Evolutionary conservation across 2,797 vertebrate genomes (phyloP).

Genomic region (Valencia hispanica): DNA sequence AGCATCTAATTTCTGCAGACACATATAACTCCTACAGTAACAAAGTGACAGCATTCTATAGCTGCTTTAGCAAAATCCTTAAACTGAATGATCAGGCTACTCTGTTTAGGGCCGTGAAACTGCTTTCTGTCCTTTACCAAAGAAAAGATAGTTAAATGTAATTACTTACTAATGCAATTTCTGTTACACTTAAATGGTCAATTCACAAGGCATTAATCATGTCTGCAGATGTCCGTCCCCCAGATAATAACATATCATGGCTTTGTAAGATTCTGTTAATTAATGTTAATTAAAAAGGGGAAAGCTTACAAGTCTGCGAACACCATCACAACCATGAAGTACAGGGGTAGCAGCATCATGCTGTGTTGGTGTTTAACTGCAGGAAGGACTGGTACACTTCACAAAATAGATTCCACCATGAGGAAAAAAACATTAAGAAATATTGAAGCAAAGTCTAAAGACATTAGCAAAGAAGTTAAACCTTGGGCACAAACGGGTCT

Average conservation of each 20-base stretch:
- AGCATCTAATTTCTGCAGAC: slow-evolving; percentile 45
- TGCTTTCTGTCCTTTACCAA: neutral
- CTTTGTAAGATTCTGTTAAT: too few species aligned
- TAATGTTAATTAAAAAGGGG: too few species aligned
- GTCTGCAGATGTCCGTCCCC: too few species aligned
- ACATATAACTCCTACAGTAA: slow-evolving; percentile 2
- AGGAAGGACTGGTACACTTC: neutral
- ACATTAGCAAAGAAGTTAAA: neutral
- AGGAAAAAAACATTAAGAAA: neutral
- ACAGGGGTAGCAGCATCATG: too few species aligned
- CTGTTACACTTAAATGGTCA: neutral
- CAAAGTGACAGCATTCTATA: slow-evolving; percentile 25
- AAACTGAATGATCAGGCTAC: neutral
- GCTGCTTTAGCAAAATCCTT: slow-evolving; percentile 13
- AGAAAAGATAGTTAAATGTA: neutral
- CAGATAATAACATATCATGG: too few species aligned
- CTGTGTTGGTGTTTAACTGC: too few species aligned
- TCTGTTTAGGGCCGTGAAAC: neutral
- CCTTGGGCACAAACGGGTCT: neutral
- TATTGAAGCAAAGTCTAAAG: neutral
- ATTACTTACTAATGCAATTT: neutral
- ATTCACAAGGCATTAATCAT: neutral
- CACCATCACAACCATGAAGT: too few species aligned
- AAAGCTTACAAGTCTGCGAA: too few species aligned
- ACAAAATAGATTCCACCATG: neutral